These are phyloP conservation scores for Porites australiensis DNA, from an alignment of 64 coral and sea anemone species.

Conservation along the genomic window DNA sequence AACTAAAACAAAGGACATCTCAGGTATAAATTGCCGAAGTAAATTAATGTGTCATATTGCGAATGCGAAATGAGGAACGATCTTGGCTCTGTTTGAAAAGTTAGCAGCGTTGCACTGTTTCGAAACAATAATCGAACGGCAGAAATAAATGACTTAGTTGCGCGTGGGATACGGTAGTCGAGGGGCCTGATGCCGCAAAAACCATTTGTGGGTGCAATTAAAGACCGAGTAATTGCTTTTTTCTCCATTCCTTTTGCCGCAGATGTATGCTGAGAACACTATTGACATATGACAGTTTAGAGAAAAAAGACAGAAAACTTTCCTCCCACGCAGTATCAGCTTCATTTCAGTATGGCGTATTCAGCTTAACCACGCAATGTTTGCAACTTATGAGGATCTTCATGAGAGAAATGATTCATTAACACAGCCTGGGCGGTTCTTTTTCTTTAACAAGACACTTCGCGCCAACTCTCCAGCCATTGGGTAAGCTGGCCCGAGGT, in stretches of 20 bases:
- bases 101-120: neutral
- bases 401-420: neutral
- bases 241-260: neutral
- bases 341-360: neutral
- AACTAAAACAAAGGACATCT: neutral
- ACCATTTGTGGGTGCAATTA: neutral
- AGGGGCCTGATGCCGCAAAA: neutral
- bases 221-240: neutral
- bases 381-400: neutral
- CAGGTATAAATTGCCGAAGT: neutral
- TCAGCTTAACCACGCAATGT: slow-evolving; percentile 21
- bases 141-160: neutral
- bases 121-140: neutral
- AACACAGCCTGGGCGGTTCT: neutral
- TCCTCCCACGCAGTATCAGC: neutral
- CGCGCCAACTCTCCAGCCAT: neutral
- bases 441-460: neutral
- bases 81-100: neutral
- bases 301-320: slow-evolving; percentile 2
- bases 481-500: neutral
- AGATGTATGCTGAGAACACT: slow-evolving; percentile 42
- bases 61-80: neutral
- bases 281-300: slow-evolving; percentile 40
- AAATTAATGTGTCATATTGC: neutral
- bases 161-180: neutral